Evolutionary conservation across 2,888 invertebrate species (phyloP).

Genomic region (Iselma pallidipennis): DNA sequence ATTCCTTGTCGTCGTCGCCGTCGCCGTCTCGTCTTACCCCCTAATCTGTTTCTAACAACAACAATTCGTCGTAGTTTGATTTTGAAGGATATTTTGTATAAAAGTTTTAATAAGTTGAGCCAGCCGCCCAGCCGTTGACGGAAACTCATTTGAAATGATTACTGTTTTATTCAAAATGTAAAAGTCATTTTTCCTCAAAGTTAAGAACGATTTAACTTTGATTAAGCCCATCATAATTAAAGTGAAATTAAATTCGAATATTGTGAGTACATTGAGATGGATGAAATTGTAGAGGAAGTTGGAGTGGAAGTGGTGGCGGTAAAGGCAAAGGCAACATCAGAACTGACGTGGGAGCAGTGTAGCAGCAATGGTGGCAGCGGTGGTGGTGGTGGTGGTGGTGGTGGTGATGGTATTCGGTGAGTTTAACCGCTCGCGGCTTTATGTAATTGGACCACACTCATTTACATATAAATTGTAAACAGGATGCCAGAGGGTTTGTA

Average conservation of each 20-base stretch:
- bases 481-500: conserved; percentile 18
- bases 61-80: conserved; percentile 23
- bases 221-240: conserved; percentile 22
- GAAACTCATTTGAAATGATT: neutral
- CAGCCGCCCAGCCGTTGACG: conserved; percentile 2
- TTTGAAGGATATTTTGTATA: conserved; percentile 15
- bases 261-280: conserved; percentile 15
- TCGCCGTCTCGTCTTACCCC: no score
- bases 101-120: conserved; percentile 24
- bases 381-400: neutral
- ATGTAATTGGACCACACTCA: conserved; percentile 42
- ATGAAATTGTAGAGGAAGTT: neutral
- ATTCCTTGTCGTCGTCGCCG: neutral
- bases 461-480: conserved; percentile 47
- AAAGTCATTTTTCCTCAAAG: conserved; percentile 14
- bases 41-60: neutral
- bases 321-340: neutral
- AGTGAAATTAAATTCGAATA: conserved; percentile 24
- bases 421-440: conserved; percentile 28
- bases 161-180: conserved; percentile 1
- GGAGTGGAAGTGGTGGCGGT: neutral
- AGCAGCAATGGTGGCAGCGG: conserved; percentile 9
- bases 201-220: conserved; percentile 17
- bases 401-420: conserved; percentile 20
- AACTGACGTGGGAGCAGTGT: neutral